Percentiles rank a stretch among this genome's conserved stretches.
These are phyloP conservation scores for Tetrao urogallus DNA, from an alignment of 2,113 vertebrate genomes.

Conservation along the genomic window DNA sequence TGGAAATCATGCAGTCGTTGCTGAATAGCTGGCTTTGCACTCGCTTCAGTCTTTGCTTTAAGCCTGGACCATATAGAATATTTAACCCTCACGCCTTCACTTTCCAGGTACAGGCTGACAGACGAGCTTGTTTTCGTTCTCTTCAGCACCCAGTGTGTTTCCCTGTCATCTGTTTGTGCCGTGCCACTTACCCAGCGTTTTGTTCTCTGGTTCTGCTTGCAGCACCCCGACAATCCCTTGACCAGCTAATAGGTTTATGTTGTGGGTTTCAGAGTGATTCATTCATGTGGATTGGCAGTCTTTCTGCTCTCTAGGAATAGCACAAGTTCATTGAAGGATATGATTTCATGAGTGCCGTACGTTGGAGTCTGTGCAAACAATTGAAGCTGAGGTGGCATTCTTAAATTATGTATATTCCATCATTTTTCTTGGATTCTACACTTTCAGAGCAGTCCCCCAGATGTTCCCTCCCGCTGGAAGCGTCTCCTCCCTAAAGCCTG, in stretches of 20 bases:
- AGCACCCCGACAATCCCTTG: constrained; percentile 34
- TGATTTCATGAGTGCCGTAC: not conserved
- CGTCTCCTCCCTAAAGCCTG: not conserved
- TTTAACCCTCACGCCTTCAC: not conserved
- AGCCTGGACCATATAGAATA: not conserved
- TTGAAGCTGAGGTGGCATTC: not conserved
- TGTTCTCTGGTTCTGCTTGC: constrained; percentile 26
- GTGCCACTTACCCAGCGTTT: constrained; percentile 1
- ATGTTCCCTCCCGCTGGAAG: not conserved
- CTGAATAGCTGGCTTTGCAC: not conserved
- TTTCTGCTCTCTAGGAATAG: constrained; percentile 66
- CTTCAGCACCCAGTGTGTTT: not conserved
- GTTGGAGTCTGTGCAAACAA: not conserved
- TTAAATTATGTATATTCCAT: not conserved
- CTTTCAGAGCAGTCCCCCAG: not conserved
- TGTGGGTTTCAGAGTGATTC: constrained; percentile 63
- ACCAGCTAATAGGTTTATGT: constrained; percentile 58
- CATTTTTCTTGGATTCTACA: not conserved
- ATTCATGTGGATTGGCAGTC: constrained; percentile 60
- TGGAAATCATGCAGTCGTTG: not conserved
- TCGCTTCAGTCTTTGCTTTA: not conserved
- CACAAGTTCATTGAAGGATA: constrained; percentile 29
- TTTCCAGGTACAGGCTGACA: constrained; percentile 11
- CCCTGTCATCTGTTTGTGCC: not conserved
- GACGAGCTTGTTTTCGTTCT: not conserved